These are phyloP conservation scores for Apomyelois bistriatella DNA, from an alignment of 2,888 invertebrate genomes.

Conservation along the genomic window DNA sequence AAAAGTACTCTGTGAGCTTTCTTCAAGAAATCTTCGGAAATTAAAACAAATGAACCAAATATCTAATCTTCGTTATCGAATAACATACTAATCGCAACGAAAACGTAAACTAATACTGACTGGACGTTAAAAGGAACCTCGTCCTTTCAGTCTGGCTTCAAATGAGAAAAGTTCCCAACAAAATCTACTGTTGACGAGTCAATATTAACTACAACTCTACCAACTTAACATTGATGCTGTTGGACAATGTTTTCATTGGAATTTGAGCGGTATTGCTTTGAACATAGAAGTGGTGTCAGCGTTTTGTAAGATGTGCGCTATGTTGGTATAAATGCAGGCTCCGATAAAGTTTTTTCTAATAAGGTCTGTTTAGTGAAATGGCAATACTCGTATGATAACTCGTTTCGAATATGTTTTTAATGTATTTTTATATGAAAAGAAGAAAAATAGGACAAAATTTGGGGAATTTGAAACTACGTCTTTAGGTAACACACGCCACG, in stretches of 20 bases:
- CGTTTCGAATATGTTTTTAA: neutral
- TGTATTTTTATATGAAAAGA: neutral
- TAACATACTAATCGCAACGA: neutral
- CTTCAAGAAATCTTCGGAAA: constrained; percentile 82
- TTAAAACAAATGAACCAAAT: neutral
- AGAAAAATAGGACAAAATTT: too few relatives aligned
- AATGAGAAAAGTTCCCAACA: constrained; percentile 77
- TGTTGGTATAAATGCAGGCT: constrained; percentile 13
- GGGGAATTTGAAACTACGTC: too few relatives aligned
- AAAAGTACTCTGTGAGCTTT: constrained; percentile 93
- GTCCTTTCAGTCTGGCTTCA: constrained; percentile 52
- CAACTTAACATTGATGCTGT: constrained; percentile 30
- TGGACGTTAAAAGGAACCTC: constrained; percentile 21
- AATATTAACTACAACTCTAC: constrained; percentile 70
- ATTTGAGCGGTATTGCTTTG: neutral
- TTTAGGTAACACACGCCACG: too few relatives aligned
- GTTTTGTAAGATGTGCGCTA: neutral
- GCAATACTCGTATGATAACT: constrained; percentile 3
- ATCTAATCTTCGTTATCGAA: too few relatives aligned
- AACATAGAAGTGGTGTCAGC: neutral
- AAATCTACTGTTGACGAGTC: constrained; percentile 71
- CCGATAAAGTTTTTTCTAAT: constrained; percentile 32
- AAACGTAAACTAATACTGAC: constrained; percentile 19
- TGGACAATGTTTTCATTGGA: neutral
- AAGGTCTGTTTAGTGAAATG: constrained; percentile 13